Evolutionary conservation across 1,140 invertebrate species (phyloP).

Genomic region (Diuraphis noxia): DNA sequence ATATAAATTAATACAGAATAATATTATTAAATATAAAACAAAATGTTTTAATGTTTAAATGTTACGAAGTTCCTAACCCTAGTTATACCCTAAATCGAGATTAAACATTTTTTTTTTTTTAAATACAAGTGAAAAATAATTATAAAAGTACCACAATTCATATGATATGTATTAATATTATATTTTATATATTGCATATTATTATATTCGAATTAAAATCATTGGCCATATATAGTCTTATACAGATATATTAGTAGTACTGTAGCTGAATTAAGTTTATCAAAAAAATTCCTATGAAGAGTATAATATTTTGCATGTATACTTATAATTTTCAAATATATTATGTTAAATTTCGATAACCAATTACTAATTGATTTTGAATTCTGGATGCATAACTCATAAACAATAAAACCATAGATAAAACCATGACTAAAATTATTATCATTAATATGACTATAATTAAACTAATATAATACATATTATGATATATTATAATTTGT

Average conservation of each 20-base stretch:
- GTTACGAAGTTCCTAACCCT: too few species aligned
- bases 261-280: background rate
- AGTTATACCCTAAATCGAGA: too few species aligned
- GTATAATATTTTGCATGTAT: background rate
- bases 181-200: too few species aligned
- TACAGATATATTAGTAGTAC: background rate
- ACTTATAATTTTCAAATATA: background rate
- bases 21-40: too few species aligned
- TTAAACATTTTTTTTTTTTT: too few species aligned
- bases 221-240: background rate
- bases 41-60: too few species aligned
- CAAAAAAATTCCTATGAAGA: background rate
- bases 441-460: background rate
- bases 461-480: background rate
- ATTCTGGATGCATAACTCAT: background rate
- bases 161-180: too few species aligned
- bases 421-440: background rate
- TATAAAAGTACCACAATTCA: too few species aligned
- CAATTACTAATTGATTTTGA: background rate
- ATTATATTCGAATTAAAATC: background rate
- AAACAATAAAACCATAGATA: background rate
- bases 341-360: background rate
- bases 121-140: too few species aligned
- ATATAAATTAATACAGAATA: too few species aligned
- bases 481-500: too few species aligned